phyloP scores from a whole-genome alignment of 2,797 vertebrate species.

The Tolypeutes matacus region DNA sequence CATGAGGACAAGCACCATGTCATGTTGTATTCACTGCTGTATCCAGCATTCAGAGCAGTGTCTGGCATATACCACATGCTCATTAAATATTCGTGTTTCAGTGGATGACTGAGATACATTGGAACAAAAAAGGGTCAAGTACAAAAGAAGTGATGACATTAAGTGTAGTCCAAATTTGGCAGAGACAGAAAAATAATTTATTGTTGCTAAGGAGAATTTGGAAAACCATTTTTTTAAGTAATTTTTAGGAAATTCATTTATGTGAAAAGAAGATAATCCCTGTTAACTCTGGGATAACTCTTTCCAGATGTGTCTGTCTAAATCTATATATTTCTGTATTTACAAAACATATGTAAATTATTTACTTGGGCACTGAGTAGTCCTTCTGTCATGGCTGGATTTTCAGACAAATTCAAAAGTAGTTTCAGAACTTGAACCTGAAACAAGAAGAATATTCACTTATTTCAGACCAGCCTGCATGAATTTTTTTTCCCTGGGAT shows the following conservation, averaged over 20 bases:
- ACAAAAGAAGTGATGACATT: not conserved
- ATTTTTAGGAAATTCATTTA: not conserved
- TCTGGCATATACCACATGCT: not conserved
- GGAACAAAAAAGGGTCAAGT: not conserved
- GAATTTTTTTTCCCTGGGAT: not conserved
- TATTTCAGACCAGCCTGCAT: conserved; percentile 4
- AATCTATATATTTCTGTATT: not conserved
- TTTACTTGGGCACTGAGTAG: conserved; percentile 94
- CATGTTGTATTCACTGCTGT: not conserved
- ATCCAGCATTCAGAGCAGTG: not conserved
- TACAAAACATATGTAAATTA: conserved; percentile 52
- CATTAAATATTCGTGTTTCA: not conserved
- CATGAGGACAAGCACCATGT: not conserved
- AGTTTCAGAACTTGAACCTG: conserved; percentile 95
- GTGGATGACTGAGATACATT: not conserved
- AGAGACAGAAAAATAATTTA: conserved; percentile 22
- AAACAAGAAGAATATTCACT: conserved; percentile 67
- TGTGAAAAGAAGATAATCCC: not conserved
- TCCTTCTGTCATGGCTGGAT: conserved; percentile 93
- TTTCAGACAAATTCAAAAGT: conserved; percentile 96
- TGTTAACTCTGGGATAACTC: not conserved
- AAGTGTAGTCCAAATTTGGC: not conserved
- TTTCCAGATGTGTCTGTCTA: not conserved
- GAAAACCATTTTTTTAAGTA: conserved; percentile 13
- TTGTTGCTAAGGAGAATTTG: conserved; percentile 14